Percentiles rank a stretch among this genome's conserved stretches.
Conservation (phyloP, 2,797 vertebrate genomes). For the Alfaro cultratus region DNA sequence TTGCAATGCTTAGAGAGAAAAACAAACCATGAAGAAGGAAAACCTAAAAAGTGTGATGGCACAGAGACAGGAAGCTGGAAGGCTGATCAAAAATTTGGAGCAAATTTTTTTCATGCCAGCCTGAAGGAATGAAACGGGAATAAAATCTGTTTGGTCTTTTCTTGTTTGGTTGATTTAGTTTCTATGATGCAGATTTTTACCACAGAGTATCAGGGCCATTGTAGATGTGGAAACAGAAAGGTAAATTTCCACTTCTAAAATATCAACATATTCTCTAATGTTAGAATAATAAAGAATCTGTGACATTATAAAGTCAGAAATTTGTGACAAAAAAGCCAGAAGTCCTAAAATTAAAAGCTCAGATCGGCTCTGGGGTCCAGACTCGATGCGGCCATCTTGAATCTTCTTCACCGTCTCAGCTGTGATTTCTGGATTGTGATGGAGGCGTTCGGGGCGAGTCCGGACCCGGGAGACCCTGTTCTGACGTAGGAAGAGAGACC, state of each 20-base stretch:
- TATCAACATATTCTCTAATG: background rate
- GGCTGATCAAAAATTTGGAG: constrained; percentile 64
- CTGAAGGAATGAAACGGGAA: constrained; percentile 33
- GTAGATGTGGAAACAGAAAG: background rate
- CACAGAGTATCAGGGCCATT: background rate
- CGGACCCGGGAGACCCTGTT: background rate
- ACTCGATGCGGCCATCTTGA: background rate
- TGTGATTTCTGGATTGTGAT: background rate
- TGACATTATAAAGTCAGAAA: background rate
- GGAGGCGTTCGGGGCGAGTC: too few species aligned
- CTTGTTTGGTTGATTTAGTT: constrained; percentile 25
- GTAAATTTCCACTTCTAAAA: background rate
- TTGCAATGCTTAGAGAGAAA: background rate
- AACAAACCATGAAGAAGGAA: background rate
- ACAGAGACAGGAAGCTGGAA: constrained; percentile 31
- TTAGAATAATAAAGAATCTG: background rate
- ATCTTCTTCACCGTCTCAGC: background rate
- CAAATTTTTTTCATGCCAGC: constrained; percentile 66
- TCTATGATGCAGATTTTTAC: constrained; percentile 27
- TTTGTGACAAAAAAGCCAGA: background rate
- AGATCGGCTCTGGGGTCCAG: too few species aligned
- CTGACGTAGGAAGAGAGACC: too few species aligned
- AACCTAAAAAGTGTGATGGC: constrained; percentile 10
- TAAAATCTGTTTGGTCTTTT: constrained; percentile 33
- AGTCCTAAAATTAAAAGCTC: background rate